These are phyloP conservation scores for Rhaphigaster nebulosa DNA, from an alignment of 2,888 invertebrate genomes.

Conservation along the genomic window DNA sequence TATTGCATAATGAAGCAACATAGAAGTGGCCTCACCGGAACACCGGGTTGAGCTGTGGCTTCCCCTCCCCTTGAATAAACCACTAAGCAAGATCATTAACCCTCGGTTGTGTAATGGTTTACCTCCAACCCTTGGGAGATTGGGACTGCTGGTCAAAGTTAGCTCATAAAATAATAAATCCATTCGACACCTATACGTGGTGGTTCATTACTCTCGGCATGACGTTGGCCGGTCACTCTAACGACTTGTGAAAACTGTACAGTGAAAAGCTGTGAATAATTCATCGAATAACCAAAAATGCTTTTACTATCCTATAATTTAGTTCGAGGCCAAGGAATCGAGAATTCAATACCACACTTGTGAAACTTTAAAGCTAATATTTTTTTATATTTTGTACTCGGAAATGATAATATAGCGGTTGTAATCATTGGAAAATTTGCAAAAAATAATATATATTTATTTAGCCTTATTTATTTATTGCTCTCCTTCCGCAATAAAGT, in stretches of 20 bases:
- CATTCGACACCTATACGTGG: background rate
- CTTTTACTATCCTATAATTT: background rate
- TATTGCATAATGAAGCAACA: background rate
- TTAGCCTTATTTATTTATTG: no score
- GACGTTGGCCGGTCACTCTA: background rate
- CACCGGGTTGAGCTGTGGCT: background rate
- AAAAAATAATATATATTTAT: no score
- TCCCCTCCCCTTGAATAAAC: conserved; percentile 3
- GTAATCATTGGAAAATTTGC: no score
- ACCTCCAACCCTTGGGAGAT: background rate
- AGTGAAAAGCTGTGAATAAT: background rate
- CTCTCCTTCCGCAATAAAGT: no score
- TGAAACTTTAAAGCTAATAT: no score
- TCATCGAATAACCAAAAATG: background rate
- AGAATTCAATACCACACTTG: background rate
- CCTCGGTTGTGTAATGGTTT: background rate
- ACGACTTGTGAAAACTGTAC: background rate
- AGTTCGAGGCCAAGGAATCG: background rate
- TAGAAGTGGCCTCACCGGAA: background rate
- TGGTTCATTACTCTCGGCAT: background rate
- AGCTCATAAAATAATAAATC: conserved; percentile 22
- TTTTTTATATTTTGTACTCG: no score
- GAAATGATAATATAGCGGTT: no score
- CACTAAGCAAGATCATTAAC: conserved; percentile 19
- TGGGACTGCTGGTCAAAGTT: background rate